Conservation (phyloP, 2,797 vertebrate species). For the Botia kubotai region DNA sequence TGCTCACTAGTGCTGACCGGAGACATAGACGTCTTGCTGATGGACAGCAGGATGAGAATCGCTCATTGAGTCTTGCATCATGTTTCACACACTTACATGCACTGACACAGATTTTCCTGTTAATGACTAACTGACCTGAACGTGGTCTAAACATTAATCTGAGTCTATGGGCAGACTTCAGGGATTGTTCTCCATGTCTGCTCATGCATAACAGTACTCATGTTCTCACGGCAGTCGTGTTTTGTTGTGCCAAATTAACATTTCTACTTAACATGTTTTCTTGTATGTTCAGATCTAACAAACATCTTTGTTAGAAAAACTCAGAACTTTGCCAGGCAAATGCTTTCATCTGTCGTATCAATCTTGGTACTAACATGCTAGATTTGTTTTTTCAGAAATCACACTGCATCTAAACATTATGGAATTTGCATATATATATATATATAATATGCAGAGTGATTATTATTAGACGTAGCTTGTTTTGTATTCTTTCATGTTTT, state of each 20-base stretch:
- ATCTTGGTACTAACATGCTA: slow-evolving; percentile 44
- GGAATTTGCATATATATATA: background rate
- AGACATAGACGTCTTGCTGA: background rate
- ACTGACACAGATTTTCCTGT: slow-evolving; percentile 17
- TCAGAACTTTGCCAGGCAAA: slow-evolving; percentile 55
- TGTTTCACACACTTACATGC: background rate
- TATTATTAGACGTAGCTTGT: background rate
- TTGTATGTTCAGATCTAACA: background rate
- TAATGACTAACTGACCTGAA: slow-evolving; percentile 29
- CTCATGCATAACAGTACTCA: slow-evolving; percentile 6
- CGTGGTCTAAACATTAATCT: slow-evolving; percentile 1
- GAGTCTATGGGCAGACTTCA: background rate
- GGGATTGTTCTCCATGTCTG: slow-evolving; percentile 22
- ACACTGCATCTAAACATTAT: background rate
- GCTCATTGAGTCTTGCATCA: background rate
- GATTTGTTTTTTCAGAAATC: background rate
- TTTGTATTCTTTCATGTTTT: background rate
- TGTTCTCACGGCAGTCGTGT: background rate
- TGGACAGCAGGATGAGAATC: background rate
- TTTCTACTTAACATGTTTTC: slow-evolving; percentile 6
- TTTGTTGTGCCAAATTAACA: slow-evolving; percentile 38
- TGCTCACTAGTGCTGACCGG: background rate
- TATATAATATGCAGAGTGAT: background rate
- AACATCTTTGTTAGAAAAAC: slow-evolving; percentile 39
- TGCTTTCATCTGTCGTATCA: slow-evolving; percentile 32